Base-by-base conservation (phyloP, 2,113 vertebrate species). In the Odontesthes bonariensis region DNA sequence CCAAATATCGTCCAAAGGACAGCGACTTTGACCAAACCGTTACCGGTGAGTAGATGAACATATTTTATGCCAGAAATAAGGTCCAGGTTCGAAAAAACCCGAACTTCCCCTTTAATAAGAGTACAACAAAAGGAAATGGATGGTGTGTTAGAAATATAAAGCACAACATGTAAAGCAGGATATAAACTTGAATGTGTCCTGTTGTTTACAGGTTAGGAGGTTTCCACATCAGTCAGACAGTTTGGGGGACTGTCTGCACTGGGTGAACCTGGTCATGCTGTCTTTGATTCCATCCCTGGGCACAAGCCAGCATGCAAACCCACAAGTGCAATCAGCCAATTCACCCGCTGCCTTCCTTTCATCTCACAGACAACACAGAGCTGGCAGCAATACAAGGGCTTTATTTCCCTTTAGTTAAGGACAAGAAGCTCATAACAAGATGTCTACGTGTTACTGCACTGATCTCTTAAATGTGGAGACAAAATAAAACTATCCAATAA, bases 331-430 rank as follows among this genome's bases (percentile, higher is more conserved):
- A 77, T 64, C 46, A 75, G 73, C 77, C 47, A 77, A 63, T 58
- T 78, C 51, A 78, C 65, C 76, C 47, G 52, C 76, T 81, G 76
- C 60, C 27, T 63, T 42, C 55, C 73, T 13, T 44, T 59, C 56
- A 68, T 78, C 85, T 87, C 75, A 44, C 65, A 63, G 35, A 75
- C 55, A 51, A 77, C 71, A 71, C 79, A 73, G 40, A 73, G 61
- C 75, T 84, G 90, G 77, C 81, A 79, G 58, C 22, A 62, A 46
- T 40, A 76, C 65, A 56, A 65, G 52, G 51, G 8, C 31, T 20
- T 42, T 35, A 49, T 44, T 38, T 33, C 35, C 35, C 35, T 33
- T 58, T 53, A 38, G 71, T 47, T 46, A 2, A 61, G 17, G 12
- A 58, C 13, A 12, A 54, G 49, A 67, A 55, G 68, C 77, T 31